Evolutionary conservation across 2,113 vertebrate genomes (phyloP).

Genomic region (Gyps fulvus): DNA sequence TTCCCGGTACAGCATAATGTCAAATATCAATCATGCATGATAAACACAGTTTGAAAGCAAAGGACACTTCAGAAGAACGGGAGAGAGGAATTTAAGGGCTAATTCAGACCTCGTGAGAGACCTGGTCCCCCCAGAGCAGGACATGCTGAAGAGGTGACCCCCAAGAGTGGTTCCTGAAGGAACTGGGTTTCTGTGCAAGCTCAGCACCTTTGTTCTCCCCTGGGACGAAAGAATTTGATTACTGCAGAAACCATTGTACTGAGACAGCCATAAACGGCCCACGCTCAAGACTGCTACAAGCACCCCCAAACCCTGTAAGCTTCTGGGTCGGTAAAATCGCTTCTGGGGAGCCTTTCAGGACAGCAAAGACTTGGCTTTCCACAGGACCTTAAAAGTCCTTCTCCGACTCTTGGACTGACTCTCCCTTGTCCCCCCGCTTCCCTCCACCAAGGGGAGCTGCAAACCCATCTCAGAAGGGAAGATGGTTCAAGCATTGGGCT

Average conservation of each 20-base stretch:
- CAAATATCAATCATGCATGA: background rate
- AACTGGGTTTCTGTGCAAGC: background rate
- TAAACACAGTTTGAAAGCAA: background rate
- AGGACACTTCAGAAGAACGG: background rate
- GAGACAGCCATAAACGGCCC: background rate
- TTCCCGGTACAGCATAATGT: background rate
- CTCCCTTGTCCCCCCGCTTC: constrained; percentile 9
- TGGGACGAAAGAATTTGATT: background rate
- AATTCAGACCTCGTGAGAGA: fast-evolving
- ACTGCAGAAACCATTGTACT: background rate
- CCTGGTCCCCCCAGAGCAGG: background rate
- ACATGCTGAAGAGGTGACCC: background rate
- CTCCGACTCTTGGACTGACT: background rate
- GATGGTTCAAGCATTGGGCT: background rate
- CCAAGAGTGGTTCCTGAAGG: fast-evolving
- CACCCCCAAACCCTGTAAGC: background rate
- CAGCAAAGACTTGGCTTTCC: background rate
- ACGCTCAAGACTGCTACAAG: fast-evolving
- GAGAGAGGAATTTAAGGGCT: background rate
- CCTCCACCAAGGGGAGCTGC: constrained; percentile 53
- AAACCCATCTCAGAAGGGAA: background rate
- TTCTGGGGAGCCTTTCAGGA: background rate
- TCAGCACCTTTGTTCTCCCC: background rate
- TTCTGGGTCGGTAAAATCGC: fast-evolving
- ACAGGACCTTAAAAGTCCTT: background rate